These are phyloP conservation scores for Ochotona princeps DNA, from an alignment of 2,113 vertebrate species.

Conservation along the genomic window DNA sequence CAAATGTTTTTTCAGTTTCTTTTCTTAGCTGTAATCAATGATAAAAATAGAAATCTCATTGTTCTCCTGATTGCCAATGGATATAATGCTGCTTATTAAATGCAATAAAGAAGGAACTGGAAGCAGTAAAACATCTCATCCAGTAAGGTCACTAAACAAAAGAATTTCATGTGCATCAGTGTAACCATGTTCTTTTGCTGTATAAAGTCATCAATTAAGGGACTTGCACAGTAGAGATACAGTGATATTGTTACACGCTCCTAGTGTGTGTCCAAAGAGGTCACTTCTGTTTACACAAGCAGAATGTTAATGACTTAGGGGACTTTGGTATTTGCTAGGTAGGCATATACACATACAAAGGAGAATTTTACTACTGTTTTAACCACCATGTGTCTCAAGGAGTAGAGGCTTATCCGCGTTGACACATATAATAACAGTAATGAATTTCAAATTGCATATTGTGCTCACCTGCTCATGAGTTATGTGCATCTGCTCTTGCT, in stretches of 20 bases:
- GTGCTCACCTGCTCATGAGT: slow-evolving; percentile 81
- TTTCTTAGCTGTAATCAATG: slow-evolving; percentile 87
- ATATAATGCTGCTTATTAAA: slow-evolving; percentile 12
- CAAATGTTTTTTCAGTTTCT: slow-evolving; percentile 87
- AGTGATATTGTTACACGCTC: not conserved
- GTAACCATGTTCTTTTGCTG: not conserved
- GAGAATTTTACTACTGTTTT: not conserved
- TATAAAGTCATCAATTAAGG: not conserved
- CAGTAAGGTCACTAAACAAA: slow-evolving; percentile 32
- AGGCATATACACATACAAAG: not conserved
- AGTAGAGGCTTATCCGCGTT: not conserved
- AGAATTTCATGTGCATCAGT: slow-evolving; percentile 5
- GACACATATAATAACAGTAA: not conserved
- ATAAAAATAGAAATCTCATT: slow-evolving; percentile 76
- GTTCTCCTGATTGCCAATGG: slow-evolving; percentile 4
- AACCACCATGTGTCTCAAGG: not conserved
- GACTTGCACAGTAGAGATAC: not conserved
- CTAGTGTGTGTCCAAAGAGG: not conserved
- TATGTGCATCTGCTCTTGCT: slow-evolving; percentile 84
- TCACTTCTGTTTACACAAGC: not conserved
- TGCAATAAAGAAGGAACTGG: not conserved
- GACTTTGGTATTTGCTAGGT: not conserved
- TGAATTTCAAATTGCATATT: not conserved
- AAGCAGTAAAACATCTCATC: slow-evolving; percentile 11
- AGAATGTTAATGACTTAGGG: not conserved